phyloP scores from a whole-genome alignment of 2,797 vertebrate genomes.

The Setipinna tenuifilis region DNA sequence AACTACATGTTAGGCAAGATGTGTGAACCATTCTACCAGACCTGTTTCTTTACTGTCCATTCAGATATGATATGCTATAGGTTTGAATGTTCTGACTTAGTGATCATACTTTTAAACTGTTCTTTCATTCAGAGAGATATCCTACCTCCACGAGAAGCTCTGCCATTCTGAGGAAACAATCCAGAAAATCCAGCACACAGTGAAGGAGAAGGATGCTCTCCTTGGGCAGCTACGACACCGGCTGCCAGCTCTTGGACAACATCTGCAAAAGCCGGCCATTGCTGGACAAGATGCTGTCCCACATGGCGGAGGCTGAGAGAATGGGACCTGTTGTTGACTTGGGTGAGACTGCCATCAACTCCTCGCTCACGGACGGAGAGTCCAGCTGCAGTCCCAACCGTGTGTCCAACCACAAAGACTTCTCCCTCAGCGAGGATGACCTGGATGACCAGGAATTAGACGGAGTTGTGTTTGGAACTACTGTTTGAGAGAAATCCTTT shows the following conservation, averaged over 20 bases:
- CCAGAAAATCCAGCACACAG: slow-evolving; percentile 66
- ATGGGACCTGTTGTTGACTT: slow-evolving; percentile 63
- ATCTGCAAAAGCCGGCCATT: slow-evolving; percentile 72
- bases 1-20: background rate
- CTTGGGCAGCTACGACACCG: slow-evolving; percentile 72
- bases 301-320: slow-evolving; percentile 76
- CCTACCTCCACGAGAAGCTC: slow-evolving; percentile 71
- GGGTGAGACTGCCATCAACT: slow-evolving; percentile 41
- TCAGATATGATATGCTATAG: background rate
- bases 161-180: slow-evolving; percentile 70
- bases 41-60: background rate
- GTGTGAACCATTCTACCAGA: background rate
- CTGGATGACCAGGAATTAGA: slow-evolving; percentile 65
- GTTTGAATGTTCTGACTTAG: background rate
- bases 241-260: slow-evolving; percentile 73
- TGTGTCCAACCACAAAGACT: slow-evolving; percentile 67
- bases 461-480: slow-evolving; percentile 76
- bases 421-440: slow-evolving; percentile 70
- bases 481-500: slow-evolving; percentile 63
- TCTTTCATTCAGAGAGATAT: slow-evolving; percentile 70
- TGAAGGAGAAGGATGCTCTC: slow-evolving; percentile 72
- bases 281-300: slow-evolving; percentile 71
- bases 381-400: slow-evolving; percentile 63
- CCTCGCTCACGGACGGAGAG: slow-evolving; percentile 55
- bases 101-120: background rate